phyloP scores from a whole-genome alignment of 2,888 invertebrate genomes.

The Coelopa pilipes region DNA sequence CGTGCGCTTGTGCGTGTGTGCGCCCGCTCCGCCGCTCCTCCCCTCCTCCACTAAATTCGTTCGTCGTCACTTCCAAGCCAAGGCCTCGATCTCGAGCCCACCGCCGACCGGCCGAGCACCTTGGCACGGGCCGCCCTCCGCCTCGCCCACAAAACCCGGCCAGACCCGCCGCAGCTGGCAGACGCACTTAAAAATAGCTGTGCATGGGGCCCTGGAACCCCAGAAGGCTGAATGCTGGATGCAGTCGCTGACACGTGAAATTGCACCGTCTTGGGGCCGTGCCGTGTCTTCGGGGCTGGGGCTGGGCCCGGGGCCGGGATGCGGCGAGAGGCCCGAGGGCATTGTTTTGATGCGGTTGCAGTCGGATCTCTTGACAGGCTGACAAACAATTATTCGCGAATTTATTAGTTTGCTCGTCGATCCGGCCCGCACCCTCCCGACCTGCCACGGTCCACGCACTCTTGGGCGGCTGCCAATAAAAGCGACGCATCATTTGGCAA shows the following conservation, averaged over 20 bases:
- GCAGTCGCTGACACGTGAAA: conserved; percentile 36
- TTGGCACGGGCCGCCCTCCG: no score
- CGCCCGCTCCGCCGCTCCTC: not conserved
- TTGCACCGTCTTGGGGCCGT: no score
- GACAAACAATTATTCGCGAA: conserved; percentile 37
- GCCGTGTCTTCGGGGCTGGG: not conserved
- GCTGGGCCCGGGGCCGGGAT: not conserved
- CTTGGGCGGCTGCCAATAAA: conserved; percentile 25
- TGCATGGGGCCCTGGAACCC: not conserved
- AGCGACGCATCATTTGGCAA: conserved; percentile 1
- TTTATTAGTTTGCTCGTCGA: conserved; percentile 33
- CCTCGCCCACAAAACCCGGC: no score
- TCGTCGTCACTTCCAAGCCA: conserved; percentile 12
- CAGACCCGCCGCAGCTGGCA: conserved; percentile 34
- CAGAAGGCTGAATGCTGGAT: not conserved
- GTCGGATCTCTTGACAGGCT: conserved; percentile 34
- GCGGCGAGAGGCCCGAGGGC: not conserved
- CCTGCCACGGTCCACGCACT: no score
- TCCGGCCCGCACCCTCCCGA: conserved; percentile 20
- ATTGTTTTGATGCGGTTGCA: not conserved
- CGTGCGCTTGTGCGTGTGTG: not conserved
- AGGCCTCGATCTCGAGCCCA: not conserved
- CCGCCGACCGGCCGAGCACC: no score
- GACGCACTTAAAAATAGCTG: not conserved
- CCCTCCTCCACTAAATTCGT: not conserved